Base-by-base conservation (phyloP, 2,888 invertebrate species). In the Sipha maydis region DNA sequence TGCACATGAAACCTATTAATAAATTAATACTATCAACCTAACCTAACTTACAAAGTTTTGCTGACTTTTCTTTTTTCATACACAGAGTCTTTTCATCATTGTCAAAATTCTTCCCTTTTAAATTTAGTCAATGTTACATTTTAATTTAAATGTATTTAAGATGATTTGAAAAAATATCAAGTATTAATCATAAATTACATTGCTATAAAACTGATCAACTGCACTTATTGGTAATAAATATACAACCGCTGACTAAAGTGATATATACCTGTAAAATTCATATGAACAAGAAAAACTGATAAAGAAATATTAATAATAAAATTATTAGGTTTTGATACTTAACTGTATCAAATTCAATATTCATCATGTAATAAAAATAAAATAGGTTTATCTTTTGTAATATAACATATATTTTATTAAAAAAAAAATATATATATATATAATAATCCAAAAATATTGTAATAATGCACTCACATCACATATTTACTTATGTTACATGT, bases 91-190 rank as follows among this genome's bases (percentile, higher is more conserved):
- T 83, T 21, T 48, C 48, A 83, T 83, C 48, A 71, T 73, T 71
- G 31, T 28, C 31, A 54, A 73, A 54, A 83, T 71, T 67, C 17
- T 80, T 80, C 67, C 25, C 67, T 67, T 80, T 80, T 79, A 79
- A 61, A 79, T 61, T 61, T 79, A 79, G 3, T 61, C 61, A 79
- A 34, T 34, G 25, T 5, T 79, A 2, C 79, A 79, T 79, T 79
- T 79, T 38, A 34, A 67, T 67, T 80, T 38, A 80, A 80, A 67
- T 80, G 48, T 82, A 28, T 82, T 80, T 82, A 41, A 67, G 69
- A 82, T 69, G 67, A 82, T 82, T 69, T 69, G 41, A 69, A 82
- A 82, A 41, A 80, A 82, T 69, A 69, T 82, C 82, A 82, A n/a
- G 41, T 82, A 82, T 82, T 82, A 69, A n/a, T n/a, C n/a, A n/a